These are phyloP conservation scores for Scomber scombrus DNA, from an alignment of 2,113 vertebrate genomes.

Conservation along the genomic window DNA sequence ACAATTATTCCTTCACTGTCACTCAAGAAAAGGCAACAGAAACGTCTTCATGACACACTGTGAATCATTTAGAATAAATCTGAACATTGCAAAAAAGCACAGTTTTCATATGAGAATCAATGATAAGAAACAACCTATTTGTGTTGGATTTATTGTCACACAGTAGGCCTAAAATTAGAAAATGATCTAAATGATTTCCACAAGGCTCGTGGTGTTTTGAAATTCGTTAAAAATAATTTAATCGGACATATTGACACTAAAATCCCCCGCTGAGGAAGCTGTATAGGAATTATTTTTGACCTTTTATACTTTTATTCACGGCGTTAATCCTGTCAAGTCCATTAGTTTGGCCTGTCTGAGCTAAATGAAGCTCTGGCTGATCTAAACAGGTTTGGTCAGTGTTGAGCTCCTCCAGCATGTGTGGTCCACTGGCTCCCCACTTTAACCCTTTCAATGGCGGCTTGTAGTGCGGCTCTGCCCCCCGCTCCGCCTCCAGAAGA, in stretches of 20 bases:
- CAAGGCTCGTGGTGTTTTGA: constrained; percentile 3
- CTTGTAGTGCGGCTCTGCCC: neutral
- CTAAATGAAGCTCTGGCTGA: constrained; percentile 36
- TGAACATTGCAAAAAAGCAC: neutral
- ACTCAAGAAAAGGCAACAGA: neutral
- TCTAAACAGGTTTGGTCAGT: constrained; percentile 35
- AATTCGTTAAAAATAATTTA: constrained; percentile 76
- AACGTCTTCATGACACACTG: neutral
- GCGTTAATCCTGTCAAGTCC: constrained; percentile 58
- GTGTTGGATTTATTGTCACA: constrained; percentile 4
- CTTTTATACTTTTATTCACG: constrained; percentile 44
- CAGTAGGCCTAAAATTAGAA: constrained; percentile 2
- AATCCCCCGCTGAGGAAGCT: constrained; percentile 40
- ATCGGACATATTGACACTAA: constrained; percentile 21
- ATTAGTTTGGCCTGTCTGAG: constrained; percentile 58
- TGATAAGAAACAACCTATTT: neutral
- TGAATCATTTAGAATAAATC: neutral
- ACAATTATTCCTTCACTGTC: constrained; percentile 16
- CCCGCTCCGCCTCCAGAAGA: too few species aligned
- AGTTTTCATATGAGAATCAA: neutral
- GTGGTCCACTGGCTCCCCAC: constrained; percentile 45
- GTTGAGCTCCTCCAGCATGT: constrained; percentile 44
- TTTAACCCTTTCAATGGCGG: constrained; percentile 58
- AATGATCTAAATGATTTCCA: constrained; percentile 1
- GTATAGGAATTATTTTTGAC: constrained; percentile 46